Percentiles rank a stretch among this genome's conserved stretches.
Evolutionary conservation across 2,888 invertebrate genomes (phyloP).

Genomic region (Chydorus sphaericus): DNA sequence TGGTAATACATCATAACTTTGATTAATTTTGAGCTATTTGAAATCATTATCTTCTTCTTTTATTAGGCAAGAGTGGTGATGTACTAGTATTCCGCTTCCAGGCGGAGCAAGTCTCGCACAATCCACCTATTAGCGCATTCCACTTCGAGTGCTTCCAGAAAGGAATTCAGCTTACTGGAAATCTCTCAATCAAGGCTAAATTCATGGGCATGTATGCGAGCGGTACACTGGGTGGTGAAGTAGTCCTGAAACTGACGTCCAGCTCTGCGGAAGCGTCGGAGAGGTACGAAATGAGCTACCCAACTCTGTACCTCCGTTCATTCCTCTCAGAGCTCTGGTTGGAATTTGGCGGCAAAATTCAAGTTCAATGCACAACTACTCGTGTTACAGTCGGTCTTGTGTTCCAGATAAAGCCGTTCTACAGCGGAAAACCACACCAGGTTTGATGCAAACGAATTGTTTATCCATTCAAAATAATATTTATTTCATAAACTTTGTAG

Average conservation of each 20-base stretch:
- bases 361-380: slow-evolving; percentile 29
- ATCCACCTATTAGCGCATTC: slow-evolving; percentile 36
- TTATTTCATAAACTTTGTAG: no score
- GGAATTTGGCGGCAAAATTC: slow-evolving; percentile 34
- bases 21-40: not conserved
- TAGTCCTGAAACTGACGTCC: slow-evolving; percentile 19
- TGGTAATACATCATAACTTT: no score
- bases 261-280: slow-evolving; percentile 23
- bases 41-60: no score
- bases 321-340: slow-evolving; percentile 36
- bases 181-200: slow-evolving; percentile 35
- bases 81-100: slow-evolving; percentile 24
- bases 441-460: no score
- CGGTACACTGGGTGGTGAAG: slow-evolving; percentile 33
- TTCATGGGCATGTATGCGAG: slow-evolving; percentile 37
- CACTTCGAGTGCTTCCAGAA: slow-evolving; percentile 34
- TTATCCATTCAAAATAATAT: no score
- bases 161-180: slow-evolving; percentile 32
- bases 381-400: slow-evolving; percentile 29
- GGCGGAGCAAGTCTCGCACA: slow-evolving; percentile 37
- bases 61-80: no score
- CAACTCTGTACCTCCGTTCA: slow-evolving; percentile 35
- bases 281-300: slow-evolving; percentile 32
- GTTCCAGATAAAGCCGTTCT: slow-evolving; percentile 38
- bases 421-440: slow-evolving; percentile 35